phyloP scores from a whole-genome alignment of 2,888 invertebrate genomes.

The Tribolium freemani region DNA sequence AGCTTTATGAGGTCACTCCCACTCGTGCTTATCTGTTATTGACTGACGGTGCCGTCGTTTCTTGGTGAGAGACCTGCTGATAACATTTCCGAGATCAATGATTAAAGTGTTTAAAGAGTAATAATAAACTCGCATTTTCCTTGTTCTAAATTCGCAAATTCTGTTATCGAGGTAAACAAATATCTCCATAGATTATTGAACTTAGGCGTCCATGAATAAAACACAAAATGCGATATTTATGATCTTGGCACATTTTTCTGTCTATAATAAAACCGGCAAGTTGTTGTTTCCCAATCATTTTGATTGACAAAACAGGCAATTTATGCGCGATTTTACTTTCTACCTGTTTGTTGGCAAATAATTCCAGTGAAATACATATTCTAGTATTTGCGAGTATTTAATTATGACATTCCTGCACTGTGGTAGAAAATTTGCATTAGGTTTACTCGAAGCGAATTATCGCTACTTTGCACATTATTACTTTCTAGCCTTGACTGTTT shows the following conservation, averaged over 20 bases:
- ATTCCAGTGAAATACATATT: background rate
- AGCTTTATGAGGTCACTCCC: background rate
- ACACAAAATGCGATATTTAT: background rate
- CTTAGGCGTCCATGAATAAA: background rate
- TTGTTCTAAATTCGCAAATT: background rate
- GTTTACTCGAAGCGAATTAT: background rate
- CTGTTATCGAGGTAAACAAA: background rate
- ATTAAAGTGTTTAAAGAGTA: too few relatives aligned
- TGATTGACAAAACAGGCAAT: background rate
- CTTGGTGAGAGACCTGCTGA: too few relatives aligned
- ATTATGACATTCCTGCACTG: too few relatives aligned
- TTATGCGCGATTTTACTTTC: background rate
- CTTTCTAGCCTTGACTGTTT: background rate
- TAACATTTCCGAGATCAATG: too few relatives aligned
- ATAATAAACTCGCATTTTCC: background rate
- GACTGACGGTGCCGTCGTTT: background rate
- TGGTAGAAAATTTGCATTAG: too few relatives aligned
- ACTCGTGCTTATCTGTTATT: background rate
- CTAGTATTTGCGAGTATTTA: background rate
- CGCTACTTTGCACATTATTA: background rate
- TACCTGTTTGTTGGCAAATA: too few relatives aligned
- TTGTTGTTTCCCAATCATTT: too few relatives aligned
- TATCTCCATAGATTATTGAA: background rate
- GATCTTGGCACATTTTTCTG: too few relatives aligned
- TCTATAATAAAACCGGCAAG: background rate